Evolutionary conservation across 2,797 vertebrate species (phyloP).

Genomic region (Australoheros facetus): DNA sequence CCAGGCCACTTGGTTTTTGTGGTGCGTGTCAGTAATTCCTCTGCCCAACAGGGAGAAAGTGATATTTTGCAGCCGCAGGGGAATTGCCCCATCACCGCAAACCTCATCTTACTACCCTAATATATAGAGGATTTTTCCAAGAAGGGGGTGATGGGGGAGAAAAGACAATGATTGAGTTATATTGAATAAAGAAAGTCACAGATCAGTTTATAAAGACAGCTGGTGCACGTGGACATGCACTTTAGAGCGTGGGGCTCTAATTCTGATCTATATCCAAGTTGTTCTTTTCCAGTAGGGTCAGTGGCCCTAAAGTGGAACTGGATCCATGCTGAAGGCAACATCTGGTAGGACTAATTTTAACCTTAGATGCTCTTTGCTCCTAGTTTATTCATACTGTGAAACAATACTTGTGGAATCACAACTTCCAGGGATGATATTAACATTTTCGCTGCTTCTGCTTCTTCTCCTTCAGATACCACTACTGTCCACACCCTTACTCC

Average conservation of each 20-base stretch:
- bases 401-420: background rate
- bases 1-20: constrained; percentile 73
- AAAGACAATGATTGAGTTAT: background rate
- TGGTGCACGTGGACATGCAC: background rate
- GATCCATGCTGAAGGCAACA: constrained; percentile 30
- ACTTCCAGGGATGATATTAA: background rate
- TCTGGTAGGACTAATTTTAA: constrained; percentile 42
- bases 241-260: background rate
- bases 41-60: constrained; percentile 71
- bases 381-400: background rate
- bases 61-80: constrained; percentile 78
- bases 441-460: background rate
- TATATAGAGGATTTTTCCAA: constrained; percentile 48
- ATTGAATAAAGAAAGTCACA: constrained; percentile 16
- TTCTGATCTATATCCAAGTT: constrained; percentile 7
- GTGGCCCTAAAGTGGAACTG: constrained; percentile 43
- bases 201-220: constrained; percentile 7
- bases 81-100: constrained; percentile 70
- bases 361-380: constrained; percentile 11
- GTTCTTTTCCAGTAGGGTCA: constrained; percentile 35
- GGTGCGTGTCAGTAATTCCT: constrained; percentile 74
- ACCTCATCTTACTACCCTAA: constrained; percentile 65
- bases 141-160: background rate
- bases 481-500: background rate
- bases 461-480: background rate